A percentile compares a stretch with the other conserved stretches of the same genome.
These are phyloP conservation scores for Centrocercus urophasianus DNA, from an alignment of 2,113 vertebrate species.

Conservation along the genomic window DNA sequence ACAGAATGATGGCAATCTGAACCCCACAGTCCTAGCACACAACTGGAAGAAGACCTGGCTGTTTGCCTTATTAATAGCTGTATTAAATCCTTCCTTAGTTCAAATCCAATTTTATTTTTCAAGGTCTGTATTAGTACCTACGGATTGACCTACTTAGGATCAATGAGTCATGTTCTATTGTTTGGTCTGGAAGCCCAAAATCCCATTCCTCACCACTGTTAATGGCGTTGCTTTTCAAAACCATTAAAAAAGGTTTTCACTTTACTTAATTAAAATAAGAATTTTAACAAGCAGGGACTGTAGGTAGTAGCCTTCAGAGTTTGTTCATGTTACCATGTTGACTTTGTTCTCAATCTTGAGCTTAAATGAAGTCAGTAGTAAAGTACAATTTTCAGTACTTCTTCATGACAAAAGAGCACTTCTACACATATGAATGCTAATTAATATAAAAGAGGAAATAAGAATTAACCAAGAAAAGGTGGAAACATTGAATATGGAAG, in stretches of 20 bases:
- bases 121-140: background rate
- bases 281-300: background rate
- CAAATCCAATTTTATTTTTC: conserved; percentile 14
- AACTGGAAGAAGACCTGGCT: background rate
- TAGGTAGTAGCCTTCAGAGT: background rate
- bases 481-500: background rate
- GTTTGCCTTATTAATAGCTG: background rate
- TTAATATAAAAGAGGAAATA: background rate
- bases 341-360: background rate
- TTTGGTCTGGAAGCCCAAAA: background rate
- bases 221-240: background rate
- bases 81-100: background rate
- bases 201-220: background rate
- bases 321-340: background rate
- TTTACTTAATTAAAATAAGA: background rate
- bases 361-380: background rate
- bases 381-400: background rate
- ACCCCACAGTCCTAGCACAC: background rate
- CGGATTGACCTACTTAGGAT: background rate
- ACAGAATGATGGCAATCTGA: background rate
- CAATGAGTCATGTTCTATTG: background rate
- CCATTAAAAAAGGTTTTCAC: background rate
- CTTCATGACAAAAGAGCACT: too few species aligned
- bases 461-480: background rate
- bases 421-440: background rate